Evolutionary conservation across 2,113 vertebrate genomes (phyloP).

Genomic region (Salvator merianae): DNA sequence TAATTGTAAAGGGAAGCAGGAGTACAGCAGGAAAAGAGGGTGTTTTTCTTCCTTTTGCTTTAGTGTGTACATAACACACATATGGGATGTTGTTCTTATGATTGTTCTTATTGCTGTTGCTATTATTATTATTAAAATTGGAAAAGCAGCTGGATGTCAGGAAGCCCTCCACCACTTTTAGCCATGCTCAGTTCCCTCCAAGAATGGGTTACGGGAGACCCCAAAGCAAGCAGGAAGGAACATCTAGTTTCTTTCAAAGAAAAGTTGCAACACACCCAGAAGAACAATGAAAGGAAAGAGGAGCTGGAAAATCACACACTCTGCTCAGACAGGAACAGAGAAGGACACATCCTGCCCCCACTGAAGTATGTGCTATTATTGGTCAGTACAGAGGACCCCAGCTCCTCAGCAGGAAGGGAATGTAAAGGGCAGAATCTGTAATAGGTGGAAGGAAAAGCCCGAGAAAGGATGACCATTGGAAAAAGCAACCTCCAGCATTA

Average conservation of each 20-base stretch:
- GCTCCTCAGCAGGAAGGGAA: neutral
- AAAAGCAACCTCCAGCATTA: neutral
- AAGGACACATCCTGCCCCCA: conserved; percentile 27
- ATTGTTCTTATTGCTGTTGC: no score
- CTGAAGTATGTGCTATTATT: neutral
- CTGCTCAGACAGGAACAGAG: conserved; percentile 28
- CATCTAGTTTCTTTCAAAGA: conserved; percentile 51
- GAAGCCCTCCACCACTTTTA: neutral
- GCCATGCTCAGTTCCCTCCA: neutral
- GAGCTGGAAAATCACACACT: conserved; percentile 38
- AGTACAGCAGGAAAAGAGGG: neutral
- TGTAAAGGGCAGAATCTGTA: neutral
- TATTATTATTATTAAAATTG: neutral
- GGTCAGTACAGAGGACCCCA: neutral
- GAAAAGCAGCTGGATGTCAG: neutral
- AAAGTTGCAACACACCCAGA: conserved; percentile 37
- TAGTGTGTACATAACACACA: no score
- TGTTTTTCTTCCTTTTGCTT: neutral
- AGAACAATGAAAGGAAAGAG: conserved; percentile 72
- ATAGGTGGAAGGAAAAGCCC: neutral
- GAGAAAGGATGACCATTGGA: neutral
- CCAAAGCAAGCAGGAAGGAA: conserved; percentile 60
- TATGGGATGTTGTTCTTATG: no score
- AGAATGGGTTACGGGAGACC: neutral
- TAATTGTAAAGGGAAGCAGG: neutral